Conservation (phyloP, 2,797 vertebrate genomes). For the Neosilurus hyrtlii region DNA sequence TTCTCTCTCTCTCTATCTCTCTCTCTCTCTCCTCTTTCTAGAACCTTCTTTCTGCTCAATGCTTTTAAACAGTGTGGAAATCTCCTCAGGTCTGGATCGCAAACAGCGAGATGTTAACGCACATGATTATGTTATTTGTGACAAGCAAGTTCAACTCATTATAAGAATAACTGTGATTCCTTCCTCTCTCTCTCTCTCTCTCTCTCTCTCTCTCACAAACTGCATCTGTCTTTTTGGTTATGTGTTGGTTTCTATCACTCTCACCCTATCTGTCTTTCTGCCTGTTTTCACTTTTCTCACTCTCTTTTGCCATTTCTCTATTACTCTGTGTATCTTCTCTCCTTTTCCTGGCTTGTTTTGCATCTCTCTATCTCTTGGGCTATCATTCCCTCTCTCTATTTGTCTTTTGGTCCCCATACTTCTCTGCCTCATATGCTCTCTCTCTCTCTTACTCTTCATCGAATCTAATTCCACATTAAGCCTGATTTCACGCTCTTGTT, state of each 20-base stretch:
- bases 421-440: neutral
- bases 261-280: neutral
- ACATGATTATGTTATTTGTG: neutral
- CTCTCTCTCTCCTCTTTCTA: neutral
- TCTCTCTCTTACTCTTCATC: neutral
- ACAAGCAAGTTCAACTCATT: neutral
- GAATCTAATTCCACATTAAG: slow-evolving; percentile 32
- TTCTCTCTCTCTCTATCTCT: too few relatives aligned
- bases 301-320: neutral
- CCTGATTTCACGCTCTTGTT: slow-evolving; percentile 39
- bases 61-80: slow-evolving; percentile 1
- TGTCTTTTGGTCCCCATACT: neutral
- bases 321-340: neutral
- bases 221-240: too few relatives aligned
- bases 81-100: neutral
- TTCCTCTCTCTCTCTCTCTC: too few relatives aligned
- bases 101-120: neutral
- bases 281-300: neutral
- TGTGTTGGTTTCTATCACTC: neutral
- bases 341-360: neutral
- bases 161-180: neutral
- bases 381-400: too few relatives aligned
- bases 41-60: neutral
- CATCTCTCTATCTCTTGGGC: too few relatives aligned
- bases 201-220: too few relatives aligned